A percentile compares a stretch with the other conserved stretches of the same genome.
Evolutionary conservation across 1,140 invertebrate genomes (phyloP).

Genomic region (Pachypeltis micranthus): DNA sequence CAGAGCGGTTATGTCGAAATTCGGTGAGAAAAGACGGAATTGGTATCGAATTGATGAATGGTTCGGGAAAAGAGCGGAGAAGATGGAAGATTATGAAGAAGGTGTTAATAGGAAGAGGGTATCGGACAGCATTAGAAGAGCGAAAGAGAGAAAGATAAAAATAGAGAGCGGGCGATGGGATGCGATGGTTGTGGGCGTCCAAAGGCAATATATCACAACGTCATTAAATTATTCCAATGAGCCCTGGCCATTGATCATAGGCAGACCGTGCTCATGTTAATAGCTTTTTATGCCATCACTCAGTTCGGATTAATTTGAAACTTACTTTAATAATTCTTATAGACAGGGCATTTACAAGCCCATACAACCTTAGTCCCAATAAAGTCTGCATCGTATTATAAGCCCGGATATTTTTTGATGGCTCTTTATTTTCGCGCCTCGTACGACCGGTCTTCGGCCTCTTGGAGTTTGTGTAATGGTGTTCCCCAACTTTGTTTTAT

Average conservation of each 20-base stretch:
- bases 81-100: slow-evolving; percentile 3
- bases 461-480: neutral
- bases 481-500: slow-evolving; percentile 13
- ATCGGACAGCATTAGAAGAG: slow-evolving; percentile 5
- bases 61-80: neutral
- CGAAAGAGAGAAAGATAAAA: too few species aligned
- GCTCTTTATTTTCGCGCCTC: slow-evolving; percentile 15
- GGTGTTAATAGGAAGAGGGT: slow-evolving; percentile 9
- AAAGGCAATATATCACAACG: slow-evolving; percentile 24
- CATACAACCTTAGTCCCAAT: slow-evolving; percentile 21
- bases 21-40: neutral
- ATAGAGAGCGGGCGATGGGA: too few species aligned
- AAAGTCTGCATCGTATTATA: slow-evolving; percentile 16
- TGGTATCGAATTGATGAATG: neutral
- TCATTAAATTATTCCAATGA: slow-evolving; percentile 25
- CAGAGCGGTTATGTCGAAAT: neutral
- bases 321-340: slow-evolving; percentile 27
- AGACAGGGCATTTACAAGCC: slow-evolving; percentile 25
- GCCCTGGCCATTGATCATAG: slow-evolving; percentile 21
- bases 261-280: slow-evolving; percentile 18
- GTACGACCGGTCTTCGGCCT: neutral
- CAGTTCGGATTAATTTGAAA: slow-evolving; percentile 26
- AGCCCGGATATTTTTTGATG: neutral
- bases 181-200: slow-evolving; percentile 2
- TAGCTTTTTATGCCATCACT: slow-evolving; percentile 27